These are phyloP conservation scores for Cavia aperea DNA, from an alignment of 2,113 vertebrate species.

Conservation along the genomic window DNA sequence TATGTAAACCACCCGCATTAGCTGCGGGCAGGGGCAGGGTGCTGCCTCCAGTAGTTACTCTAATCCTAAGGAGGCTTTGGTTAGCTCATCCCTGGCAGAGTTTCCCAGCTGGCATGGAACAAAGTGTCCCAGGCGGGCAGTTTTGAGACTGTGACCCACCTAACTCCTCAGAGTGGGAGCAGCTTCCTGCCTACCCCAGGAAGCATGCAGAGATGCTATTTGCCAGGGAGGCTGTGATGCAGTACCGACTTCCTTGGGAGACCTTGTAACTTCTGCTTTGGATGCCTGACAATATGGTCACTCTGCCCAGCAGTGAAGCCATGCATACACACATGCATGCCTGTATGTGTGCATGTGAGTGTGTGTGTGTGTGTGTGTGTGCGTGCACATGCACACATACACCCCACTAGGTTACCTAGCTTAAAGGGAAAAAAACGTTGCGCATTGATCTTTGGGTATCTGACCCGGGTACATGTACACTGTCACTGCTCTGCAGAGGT, in stretches of 20 bases:
- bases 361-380: too few species aligned
- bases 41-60: background rate
- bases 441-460: background rate
- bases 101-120: background rate
- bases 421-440: background rate
- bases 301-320: background rate
- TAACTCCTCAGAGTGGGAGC: background rate
- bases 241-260: background rate
- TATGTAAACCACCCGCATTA: background rate
- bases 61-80: background rate
- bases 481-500: background rate
- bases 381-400: background rate
- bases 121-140: background rate
- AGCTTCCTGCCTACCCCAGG: background rate
- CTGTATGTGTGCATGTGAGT: too few species aligned
- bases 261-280: background rate
- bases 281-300: background rate
- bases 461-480: background rate
- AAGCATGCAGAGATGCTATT: background rate
- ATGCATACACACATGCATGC: accelerated
- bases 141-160: background rate
- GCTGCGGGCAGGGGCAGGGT: background rate
- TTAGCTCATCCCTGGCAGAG: background rate
- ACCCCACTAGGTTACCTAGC: background rate
- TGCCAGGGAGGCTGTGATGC: background rate